Percentiles rank a stretch among this genome's conserved stretches.
Conservation (phyloP, 2,797 vertebrate species). For the Lepilemur ruficaudatus region DNA sequence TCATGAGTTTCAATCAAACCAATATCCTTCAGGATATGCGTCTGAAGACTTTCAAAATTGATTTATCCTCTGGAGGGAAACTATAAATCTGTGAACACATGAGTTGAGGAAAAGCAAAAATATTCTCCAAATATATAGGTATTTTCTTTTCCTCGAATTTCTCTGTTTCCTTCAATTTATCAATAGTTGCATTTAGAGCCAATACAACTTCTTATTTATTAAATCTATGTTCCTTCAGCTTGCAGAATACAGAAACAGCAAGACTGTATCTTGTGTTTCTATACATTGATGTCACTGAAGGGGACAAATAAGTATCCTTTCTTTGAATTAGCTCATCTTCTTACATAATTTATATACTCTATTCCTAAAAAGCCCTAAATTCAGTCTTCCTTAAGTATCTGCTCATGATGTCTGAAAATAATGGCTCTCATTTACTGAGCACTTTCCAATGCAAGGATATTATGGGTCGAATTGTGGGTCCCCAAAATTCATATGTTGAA, state of each 20-base stretch:
- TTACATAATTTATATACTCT: neutral
- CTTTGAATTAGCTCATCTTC: neutral
- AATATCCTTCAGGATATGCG: neutral
- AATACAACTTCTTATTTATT: neutral
- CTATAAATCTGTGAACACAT: neutral
- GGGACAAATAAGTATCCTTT: neutral
- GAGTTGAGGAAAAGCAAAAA: neutral
- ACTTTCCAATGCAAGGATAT: neutral
- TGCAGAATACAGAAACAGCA: neutral
- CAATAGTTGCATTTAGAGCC: neutral
- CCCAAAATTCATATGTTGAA: neutral
- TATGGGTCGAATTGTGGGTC: neutral
- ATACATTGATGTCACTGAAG: neutral
- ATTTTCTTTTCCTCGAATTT: neutral
- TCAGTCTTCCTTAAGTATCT: neutral
- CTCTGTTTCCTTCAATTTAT: neutral
- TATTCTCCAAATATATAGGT: neutral
- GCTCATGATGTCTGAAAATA: neutral
- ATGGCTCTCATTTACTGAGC: neutral
- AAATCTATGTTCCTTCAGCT: neutral
- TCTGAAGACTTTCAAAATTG: slow-evolving; percentile 7
- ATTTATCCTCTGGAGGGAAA: neutral
- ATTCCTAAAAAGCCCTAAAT: slow-evolving; percentile 1
- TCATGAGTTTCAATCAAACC: neutral
- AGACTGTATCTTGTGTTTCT: neutral